phyloP scores from a whole-genome alignment of 2,797 vertebrate genomes.

The Lophura swinhoii region DNA sequence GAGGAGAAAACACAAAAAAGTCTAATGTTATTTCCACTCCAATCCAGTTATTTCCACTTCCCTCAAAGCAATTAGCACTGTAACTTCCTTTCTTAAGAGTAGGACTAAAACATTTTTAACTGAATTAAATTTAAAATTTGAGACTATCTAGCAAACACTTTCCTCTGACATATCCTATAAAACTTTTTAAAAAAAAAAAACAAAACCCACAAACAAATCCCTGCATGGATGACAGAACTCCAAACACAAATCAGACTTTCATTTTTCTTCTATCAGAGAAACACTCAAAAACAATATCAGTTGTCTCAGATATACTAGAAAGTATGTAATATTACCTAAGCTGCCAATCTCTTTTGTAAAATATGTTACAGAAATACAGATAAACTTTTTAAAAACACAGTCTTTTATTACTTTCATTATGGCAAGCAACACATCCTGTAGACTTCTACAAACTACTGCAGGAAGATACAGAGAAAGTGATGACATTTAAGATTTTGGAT shows the following conservation, averaged over 20 bases:
- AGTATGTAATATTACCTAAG: background rate
- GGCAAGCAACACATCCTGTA: background rate
- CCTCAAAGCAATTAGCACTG: background rate
- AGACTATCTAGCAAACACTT: background rate
- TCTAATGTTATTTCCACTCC: background rate
- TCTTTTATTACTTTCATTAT: background rate
- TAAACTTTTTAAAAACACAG: background rate
- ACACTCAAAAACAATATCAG: background rate
- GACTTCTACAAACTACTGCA: background rate
- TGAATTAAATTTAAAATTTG: background rate
- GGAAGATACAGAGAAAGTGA: background rate
- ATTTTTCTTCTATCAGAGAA: background rate
- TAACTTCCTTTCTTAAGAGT: background rate
- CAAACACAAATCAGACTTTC: background rate
- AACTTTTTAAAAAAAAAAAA: background rate
- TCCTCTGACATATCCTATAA: background rate
- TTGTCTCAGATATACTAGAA: background rate
- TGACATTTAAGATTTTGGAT: background rate
- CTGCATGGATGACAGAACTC: background rate
- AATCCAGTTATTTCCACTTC: background rate
- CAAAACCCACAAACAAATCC: no score
- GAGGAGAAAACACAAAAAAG: background rate
- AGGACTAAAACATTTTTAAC: background rate
- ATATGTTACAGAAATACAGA: background rate
- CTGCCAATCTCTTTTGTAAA: background rate